Evolutionary conservation across 2,113 vertebrate genomes (phyloP), one percentile per base, ranked within the genome.

Genomic region (Irena cyanogastra): DNA sequence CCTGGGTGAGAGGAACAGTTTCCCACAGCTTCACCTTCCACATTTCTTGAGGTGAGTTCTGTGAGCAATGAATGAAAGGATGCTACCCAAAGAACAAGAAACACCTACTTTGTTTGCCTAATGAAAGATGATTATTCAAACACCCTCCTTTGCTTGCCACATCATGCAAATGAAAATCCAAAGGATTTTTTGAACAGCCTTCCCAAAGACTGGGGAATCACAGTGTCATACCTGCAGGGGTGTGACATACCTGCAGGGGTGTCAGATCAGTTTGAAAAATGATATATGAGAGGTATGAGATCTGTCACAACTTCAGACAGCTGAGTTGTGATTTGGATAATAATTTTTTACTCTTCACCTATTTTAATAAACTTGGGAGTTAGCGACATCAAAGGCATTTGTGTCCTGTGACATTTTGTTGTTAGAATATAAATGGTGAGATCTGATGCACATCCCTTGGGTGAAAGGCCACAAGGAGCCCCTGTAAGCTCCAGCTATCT

Each of bases 1-100:
- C 3, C 59, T 2, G 0, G 2, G 8, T 45, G 26, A 65, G 13
- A 8, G 11, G 18, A 74, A 22, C 13, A 39, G 15, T 15, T 54
- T 50, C 39, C 20, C 13, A 10, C 4, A 1, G 5, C 5, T 37
- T 57, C 47, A 47, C 16, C 13, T 82, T 47, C 60, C 30, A 47
- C 13, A 39, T 44, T 28, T 35, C 35, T 93, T 8, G 4, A 78
- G 49, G 19, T 17, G 52, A 71, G 16, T 33, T 81, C 60, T 57
- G 22, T 17, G 42, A 39, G 42, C 45, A 27, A 31, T 35, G 42
- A 75, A 30, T 16, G 18, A 42, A 45, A 84, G 27, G 44, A 47
- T 66, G 23, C 11, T 42, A 10, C 13, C 15, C 31, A 52, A 20
- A 18, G 28, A 69, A 60, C 13, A 61, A 30, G 20, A n/a, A 76